Percentiles rank a stretch among this genome's conserved stretches.
phyloP scores from a whole-genome alignment of 2,888 invertebrate genomes.

The Parnassius apollo region DNA sequence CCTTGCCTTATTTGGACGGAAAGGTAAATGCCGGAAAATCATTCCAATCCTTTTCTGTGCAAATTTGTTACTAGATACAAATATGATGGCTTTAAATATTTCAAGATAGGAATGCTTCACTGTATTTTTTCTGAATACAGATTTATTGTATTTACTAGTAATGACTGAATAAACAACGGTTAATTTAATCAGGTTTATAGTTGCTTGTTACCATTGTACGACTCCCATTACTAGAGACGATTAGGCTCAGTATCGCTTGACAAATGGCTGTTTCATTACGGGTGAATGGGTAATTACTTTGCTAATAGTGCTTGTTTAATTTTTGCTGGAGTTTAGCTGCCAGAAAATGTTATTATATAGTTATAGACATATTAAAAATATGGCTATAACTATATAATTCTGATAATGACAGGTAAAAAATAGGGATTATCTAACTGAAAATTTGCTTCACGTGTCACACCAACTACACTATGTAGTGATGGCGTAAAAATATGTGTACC shows the following conservation, averaged over 20 bases:
- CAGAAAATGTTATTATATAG: background rate
- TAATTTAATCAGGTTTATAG: slow-evolving; percentile 21
- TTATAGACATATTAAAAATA: slow-evolving; percentile 1
- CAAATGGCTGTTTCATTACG: slow-evolving; percentile 26
- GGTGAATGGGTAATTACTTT: slow-evolving; percentile 26
- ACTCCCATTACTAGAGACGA: slow-evolving; percentile 17
- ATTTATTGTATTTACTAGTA: too few species aligned
- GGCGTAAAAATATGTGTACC: too few species aligned
- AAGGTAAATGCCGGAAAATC: too few species aligned
- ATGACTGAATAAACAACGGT: background rate
- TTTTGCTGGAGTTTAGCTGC: slow-evolving; percentile 10
- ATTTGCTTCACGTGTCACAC: background rate
- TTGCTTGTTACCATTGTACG: slow-evolving; percentile 17
- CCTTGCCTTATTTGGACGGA: too few species aligned
- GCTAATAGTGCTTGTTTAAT: slow-evolving; percentile 20
- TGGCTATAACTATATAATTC: background rate
- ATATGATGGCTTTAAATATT: too few species aligned
- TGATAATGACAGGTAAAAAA: background rate
- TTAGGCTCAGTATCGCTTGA: slow-evolving; percentile 23
- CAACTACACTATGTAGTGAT: background rate
- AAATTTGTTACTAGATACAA: too few species aligned
- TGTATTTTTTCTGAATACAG: too few species aligned
- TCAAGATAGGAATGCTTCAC: too few species aligned
- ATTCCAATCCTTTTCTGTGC: too few species aligned
- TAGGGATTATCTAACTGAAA: background rate